These are phyloP conservation scores for Drosophila neotestacea DNA, from an alignment of 2,888 invertebrate species.

Conservation along the genomic window DNA sequence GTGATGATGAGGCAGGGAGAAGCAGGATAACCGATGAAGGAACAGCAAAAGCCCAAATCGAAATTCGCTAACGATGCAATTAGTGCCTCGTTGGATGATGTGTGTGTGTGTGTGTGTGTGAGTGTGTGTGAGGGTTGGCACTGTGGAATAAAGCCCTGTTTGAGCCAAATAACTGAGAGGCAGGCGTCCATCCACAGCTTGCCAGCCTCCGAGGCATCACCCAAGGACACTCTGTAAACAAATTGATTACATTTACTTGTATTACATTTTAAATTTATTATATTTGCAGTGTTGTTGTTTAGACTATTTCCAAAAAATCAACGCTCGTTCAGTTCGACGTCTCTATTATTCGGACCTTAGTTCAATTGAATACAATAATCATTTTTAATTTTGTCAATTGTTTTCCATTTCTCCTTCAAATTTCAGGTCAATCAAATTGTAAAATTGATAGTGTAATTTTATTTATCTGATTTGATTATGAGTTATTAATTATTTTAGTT, in stretches of 20 bases:
- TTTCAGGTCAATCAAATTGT: too few relatives aligned
- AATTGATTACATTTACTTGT: not conserved
- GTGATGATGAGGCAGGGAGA: not conserved
- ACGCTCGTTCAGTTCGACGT: too few relatives aligned
- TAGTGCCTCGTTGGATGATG: conserved; percentile 37
- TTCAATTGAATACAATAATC: too few relatives aligned
- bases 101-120: conserved; percentile 3
- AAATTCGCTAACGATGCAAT: conserved; percentile 76
- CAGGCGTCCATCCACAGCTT: conserved; percentile 16
- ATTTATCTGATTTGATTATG: too few relatives aligned
- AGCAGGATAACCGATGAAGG: conserved; percentile 1
- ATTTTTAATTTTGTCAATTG: too few relatives aligned
- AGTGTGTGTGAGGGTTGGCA: not conserved
- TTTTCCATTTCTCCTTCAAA: too few relatives aligned
- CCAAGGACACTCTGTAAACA: conserved; percentile 7
- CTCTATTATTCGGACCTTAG: too few relatives aligned
- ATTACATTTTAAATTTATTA: too few relatives aligned
- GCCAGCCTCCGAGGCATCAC: not conserved
- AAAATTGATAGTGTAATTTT: too few relatives aligned
- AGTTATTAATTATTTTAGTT: too few relatives aligned
- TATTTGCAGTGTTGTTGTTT: too few relatives aligned
- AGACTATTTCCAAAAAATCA: too few relatives aligned
- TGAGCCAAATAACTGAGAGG: conserved; percentile 10
- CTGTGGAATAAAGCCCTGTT: conserved; percentile 18
- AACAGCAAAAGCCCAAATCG: conserved; percentile 18